Evolutionary conservation across 2,888 invertebrate genomes (phyloP).

Genomic region (Corbicula japonica): DNA sequence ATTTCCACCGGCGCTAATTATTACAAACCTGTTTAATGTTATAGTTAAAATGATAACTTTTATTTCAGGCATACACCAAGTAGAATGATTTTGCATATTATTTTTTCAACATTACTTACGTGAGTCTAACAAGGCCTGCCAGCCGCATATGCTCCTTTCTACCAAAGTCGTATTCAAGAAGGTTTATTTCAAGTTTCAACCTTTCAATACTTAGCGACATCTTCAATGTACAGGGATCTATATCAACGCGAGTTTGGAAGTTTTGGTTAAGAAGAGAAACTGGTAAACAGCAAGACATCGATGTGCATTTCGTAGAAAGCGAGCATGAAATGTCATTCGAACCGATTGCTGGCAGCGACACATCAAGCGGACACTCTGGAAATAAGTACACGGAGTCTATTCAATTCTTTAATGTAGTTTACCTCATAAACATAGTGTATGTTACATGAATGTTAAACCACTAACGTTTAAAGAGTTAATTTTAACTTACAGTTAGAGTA

Average conservation of each 20-base stretch:
- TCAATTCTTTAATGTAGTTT: too few relatives aligned
- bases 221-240: conserved; percentile 36
- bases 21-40: too few relatives aligned
- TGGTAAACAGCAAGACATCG: conserved; percentile 64
- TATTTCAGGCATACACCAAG: too few relatives aligned
- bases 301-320: conserved; percentile 53
- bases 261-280: conserved; percentile 14
- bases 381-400: too few relatives aligned
- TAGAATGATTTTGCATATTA: too few relatives aligned
- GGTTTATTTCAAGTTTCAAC: conserved; percentile 1
- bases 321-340: conserved; percentile 48
- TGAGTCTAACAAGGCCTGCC: conserved; percentile 53
- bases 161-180: conserved; percentile 46
- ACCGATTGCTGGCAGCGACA: not conserved
- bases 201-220: conserved; percentile 35
- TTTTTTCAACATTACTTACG: conserved; percentile 36
- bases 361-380: conserved; percentile 28
- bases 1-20: too few relatives aligned
- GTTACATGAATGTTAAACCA: too few relatives aligned
- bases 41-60: too few relatives aligned
- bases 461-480: too few relatives aligned
- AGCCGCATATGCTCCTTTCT: conserved; percentile 53
- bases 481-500: too few relatives aligned
- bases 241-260: not conserved
- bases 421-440: too few relatives aligned